These are phyloP conservation scores for Teleogryllus oceanicus DNA, from an alignment of 2,888 invertebrate genomes.

Conservation along the genomic window DNA sequence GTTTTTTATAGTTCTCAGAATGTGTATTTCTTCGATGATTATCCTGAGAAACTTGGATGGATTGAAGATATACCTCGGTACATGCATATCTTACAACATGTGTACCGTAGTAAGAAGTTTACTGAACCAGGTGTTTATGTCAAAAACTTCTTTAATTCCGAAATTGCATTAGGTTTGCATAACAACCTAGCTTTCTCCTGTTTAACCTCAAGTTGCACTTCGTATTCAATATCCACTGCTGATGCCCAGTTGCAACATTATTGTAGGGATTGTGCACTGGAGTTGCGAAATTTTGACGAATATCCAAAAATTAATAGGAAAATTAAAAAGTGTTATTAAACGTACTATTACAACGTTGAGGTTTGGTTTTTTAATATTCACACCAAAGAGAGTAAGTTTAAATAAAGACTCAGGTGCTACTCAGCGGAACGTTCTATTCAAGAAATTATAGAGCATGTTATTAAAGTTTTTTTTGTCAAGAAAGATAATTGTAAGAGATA, in stretches of 20 bases:
- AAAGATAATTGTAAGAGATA: no score
- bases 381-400: no score
- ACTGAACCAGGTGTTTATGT: background rate
- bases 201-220: background rate
- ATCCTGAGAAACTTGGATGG: background rate
- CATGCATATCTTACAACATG: conserved; percentile 22
- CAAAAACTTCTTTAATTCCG: conserved; percentile 4
- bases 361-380: no score
- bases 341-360: no score
- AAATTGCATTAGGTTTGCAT: background rate
- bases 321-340: background rate
- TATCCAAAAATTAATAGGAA: conserved; percentile 21
- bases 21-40: conserved; percentile 22
- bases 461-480: no score
- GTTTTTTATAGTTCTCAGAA: background rate
- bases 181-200: background rate
- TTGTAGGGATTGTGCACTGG: background rate
- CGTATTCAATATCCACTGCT: no score
- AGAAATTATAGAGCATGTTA: no score
- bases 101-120: conserved; percentile 20
- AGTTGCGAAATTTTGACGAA: background rate
- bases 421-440: no score
- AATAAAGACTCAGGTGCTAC: no score
- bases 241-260: conserved; percentile 19
- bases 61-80: background rate